Base-by-base conservation (phyloP, 53 echinoderm and acorn worm genomes). In the Patiria pectinifera region DNA sequence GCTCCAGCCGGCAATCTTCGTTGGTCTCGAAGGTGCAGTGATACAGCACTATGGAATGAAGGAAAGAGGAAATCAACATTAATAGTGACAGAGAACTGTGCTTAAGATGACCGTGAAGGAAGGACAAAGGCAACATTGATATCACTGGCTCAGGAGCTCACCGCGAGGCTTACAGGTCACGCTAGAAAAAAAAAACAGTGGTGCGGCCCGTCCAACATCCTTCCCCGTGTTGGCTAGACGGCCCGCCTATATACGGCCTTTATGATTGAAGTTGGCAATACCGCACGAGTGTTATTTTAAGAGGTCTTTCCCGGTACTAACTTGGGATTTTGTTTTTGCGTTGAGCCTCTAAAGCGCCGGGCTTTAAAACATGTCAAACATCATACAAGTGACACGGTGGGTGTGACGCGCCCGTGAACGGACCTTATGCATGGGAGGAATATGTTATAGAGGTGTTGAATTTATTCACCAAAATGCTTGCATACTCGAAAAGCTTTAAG, bases 1-100 rank as follows among this genome's bases (percentile, higher is more conserved):
- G 97, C 18, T 92, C 92, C 71, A 96, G 94, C 48, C 91, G 85
- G 82, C 97, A 96, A 53, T 80, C 83, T 23, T 95, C 94, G 25
- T 93, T 83, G 75, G 78, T 49, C 84, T 96, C 97, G 62, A 96
- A 96, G 62, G 91, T 94, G 88, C 97, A 96, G 63, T 93, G 92
- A 85, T 95, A 95, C 18, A 96, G 69, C 22, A 91, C 97, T 96
- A 89, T 19, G 11, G 13, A 48, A 53, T 53, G 2, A 69, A 35
- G 70, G 81, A 62, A 53, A 53, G 58, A 62, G 76, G n/a, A 59
- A 61, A 35, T 87, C 2, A 59, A 76, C 13, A 87, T 75, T 69
- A 87, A 24, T 4, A 76, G 26, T 79, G 80, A 46, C 80, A 76
- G 77, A 12, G 3, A 76, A 23, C 53, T 53, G 53, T 76, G 77